Base-by-base conservation (phyloP, 2,888 invertebrate species). In the Zygogramma bicolorata region DNA sequence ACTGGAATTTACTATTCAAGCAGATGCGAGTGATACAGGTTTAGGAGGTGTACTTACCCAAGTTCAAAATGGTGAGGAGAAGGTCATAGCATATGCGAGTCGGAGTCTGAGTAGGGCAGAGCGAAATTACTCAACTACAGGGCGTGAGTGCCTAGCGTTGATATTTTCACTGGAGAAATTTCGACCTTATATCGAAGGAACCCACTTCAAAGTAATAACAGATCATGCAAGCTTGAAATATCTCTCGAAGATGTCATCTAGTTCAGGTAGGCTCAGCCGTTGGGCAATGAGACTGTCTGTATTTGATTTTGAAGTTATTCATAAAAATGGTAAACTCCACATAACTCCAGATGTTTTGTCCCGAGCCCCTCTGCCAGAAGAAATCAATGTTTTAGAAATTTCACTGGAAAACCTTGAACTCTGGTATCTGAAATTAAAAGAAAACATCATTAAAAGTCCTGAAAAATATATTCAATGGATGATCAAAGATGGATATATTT, bases 21-120 rank as follows among this genome's bases (percentile, higher is more conserved):
- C 69, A 34, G 84, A 85, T 74, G 84, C 84, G 4, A 77, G 76
- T 6, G 63, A 74, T 46, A 18, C 13, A 1, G 67, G 74, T 6
- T 15, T 34, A 25, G 34, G 66, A n/a, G 18, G 20, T 8, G 22
- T 66, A 25, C 27, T 66, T 10, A 31, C 15, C 20, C 58, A 66
- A 34, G 10, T 13, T 20, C 7, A 25, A 20, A 49, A 58, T 20
- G 25, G 3, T 13, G 22, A 20, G 29, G 66, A 66, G 27, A 22
- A 57, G 18, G 22, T 38, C 2, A 40, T 59, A 7, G 66, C 42
- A 6, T 66, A 13, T 40, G 22, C 20, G 3, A 57, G 38, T 38
- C 31, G 59, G 25, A 40, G 27, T 22, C n/a, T 66, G 15, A 58
- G 4, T 7, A 15, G 27, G n/a, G 13, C 15, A 20, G 34, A 66